phyloP scores from a whole-genome alignment of 2,797 vertebrate genomes.

The Cryptoprocta ferox region DNA sequence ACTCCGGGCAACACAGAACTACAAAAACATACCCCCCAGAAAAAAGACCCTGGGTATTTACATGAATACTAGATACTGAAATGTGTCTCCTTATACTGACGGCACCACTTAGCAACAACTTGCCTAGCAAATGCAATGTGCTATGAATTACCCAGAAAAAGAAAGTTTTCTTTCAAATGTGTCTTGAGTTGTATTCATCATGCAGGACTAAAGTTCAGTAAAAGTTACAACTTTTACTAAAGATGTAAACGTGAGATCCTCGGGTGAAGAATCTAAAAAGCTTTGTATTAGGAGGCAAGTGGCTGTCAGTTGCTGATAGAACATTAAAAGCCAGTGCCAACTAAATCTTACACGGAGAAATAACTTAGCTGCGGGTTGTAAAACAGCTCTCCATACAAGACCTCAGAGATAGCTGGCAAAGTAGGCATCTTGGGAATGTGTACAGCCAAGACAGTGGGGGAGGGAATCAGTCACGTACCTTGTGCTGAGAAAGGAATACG shows the following conservation, averaged over 20 bases:
- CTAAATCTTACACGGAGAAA: background rate
- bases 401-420: background rate
- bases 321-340: background rate
- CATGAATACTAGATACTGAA: background rate
- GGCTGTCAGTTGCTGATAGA: background rate
- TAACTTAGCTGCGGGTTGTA: background rate
- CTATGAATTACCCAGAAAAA: conserved; percentile 30
- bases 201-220: background rate
- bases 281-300: background rate
- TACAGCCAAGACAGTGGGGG: background rate
- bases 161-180: conserved; percentile 24
- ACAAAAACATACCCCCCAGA: background rate
- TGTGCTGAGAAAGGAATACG: background rate
- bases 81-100: background rate
- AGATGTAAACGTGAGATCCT: background rate
- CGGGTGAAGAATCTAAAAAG: conserved; percentile 14
- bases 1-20: background rate
- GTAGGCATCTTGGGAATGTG: background rate
- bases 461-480: accelerated
- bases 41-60: background rate
- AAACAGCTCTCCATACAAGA: too few relatives aligned
- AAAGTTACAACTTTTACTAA: background rate
- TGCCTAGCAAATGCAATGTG: conserved; percentile 41
- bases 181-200: background rate
- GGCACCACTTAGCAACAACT: conserved; percentile 16